Conservation (phyloP, 2,888 invertebrate genomes). For the Hirtodrosophila alboralis region DNA sequence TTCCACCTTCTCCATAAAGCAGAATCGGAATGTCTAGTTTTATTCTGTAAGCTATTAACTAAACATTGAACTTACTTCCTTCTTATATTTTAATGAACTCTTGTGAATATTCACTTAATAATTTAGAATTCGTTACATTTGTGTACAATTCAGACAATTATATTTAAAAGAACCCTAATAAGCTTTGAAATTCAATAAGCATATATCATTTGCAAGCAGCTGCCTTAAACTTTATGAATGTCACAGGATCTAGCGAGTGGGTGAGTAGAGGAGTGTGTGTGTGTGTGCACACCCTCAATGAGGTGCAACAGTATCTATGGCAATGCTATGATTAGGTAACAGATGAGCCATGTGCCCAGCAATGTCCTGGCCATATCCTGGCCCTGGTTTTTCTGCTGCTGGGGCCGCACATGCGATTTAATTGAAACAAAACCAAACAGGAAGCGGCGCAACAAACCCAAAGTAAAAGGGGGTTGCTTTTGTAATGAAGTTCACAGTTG, state of each 20-base stretch:
- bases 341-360: constrained; percentile 74
- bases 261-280: not conserved
- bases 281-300: constrained; percentile 38
- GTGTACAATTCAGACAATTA: too few relatives aligned
- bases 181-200: constrained; percentile 4
- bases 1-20: too few relatives aligned
- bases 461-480: constrained; percentile 70
- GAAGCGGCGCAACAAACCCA: constrained; percentile 53
- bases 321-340: constrained; percentile 79
- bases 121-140: too few relatives aligned
- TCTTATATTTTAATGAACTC: too few relatives aligned
- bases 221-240: constrained; percentile 37
- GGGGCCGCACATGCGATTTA: constrained; percentile 75
- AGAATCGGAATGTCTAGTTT: too few relatives aligned
- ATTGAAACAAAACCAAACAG: constrained; percentile 78
- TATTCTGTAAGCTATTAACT: too few relatives aligned
- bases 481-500: constrained; percentile 70
- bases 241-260: constrained; percentile 20
- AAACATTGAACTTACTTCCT: too few relatives aligned
- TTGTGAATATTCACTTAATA: too few relatives aligned
- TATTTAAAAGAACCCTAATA: too few relatives aligned
- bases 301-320: constrained; percentile 67
- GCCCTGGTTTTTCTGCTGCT: constrained; percentile 44
- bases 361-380: constrained; percentile 57
- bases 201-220: constrained; percentile 22